Conservation (phyloP, 2,888 invertebrate genomes). For the Ferdinandea cuprea region DNA sequence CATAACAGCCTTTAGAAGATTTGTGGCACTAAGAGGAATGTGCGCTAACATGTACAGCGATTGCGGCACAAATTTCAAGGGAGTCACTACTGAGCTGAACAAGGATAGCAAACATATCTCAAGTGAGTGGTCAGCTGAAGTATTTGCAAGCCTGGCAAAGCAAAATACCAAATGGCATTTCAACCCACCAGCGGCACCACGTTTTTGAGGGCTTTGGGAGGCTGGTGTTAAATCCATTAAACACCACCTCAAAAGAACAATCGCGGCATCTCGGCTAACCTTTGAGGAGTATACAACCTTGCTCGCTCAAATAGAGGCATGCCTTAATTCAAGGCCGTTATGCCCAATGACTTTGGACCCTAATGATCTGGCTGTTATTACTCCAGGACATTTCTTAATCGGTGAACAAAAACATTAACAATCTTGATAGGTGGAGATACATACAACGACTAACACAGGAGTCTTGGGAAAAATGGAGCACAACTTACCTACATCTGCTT, state of each 20-base stretch:
- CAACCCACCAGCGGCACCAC: conserved; percentile 5
- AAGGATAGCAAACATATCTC: conserved; percentile 20
- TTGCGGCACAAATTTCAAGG: conserved; percentile 31
- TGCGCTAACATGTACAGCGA: conserved; percentile 30
- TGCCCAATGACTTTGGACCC: not conserved
- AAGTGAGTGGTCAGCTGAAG: conserved; percentile 21
- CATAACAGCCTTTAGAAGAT: conserved; percentile 30
- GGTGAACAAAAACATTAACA: not conserved
- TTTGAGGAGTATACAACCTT: not conserved
- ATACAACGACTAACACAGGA: not conserved
- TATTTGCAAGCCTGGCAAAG: not conserved
- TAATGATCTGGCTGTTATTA: not conserved
- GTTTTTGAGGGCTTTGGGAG: not conserved
- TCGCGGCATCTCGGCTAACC: not conserved
- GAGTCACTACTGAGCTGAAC: conserved; percentile 2
- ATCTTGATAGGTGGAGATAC: not conserved
- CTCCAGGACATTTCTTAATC: not conserved
- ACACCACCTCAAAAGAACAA: not conserved
- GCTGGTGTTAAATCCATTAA: not conserved
- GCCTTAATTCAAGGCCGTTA: not conserved
- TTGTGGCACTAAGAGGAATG: conserved; percentile 1
- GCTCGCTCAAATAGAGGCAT: not conserved
- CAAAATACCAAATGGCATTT: conserved; percentile 5
- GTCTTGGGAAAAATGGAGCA: not conserved
- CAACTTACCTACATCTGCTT: not conserved